These are phyloP conservation scores for Artibeus lituratus DNA, from an alignment of 2,797 vertebrate genomes.

Conservation along the genomic window DNA sequence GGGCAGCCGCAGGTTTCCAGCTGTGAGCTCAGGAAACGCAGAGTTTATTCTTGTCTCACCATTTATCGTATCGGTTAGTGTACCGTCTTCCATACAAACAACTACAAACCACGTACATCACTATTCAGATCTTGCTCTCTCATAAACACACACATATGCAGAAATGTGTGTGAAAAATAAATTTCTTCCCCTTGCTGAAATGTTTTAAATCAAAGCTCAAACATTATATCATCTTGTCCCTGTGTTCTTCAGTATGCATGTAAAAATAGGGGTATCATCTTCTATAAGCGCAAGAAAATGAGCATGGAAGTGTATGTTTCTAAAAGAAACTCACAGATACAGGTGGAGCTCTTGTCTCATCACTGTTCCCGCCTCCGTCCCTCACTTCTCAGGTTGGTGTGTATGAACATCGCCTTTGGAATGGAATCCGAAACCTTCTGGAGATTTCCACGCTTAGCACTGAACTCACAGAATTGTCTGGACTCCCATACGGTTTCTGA, in stretches of 20 bases:
- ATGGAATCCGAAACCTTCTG: neutral
- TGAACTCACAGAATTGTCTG: neutral
- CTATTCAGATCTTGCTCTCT: neutral
- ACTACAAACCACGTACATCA: neutral
- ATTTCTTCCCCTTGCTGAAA: neutral
- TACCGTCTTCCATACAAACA: neutral
- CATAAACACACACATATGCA: neutral
- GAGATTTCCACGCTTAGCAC: neutral
- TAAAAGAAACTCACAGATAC: neutral
- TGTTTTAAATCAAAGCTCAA: slow-evolving; percentile 1
- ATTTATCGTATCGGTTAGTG: no score
- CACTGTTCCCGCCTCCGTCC: neutral
- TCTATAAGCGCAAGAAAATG: neutral
- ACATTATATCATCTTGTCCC: neutral
- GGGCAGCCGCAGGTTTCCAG: neutral
- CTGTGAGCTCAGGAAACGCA: rapidly evolving
- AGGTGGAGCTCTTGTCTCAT: neutral
- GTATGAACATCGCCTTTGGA: neutral
- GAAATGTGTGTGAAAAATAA: neutral
- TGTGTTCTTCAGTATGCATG: neutral
- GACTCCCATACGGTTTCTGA: neutral
- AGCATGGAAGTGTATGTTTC: neutral
- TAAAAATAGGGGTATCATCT: neutral
- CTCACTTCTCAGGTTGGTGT: neutral
- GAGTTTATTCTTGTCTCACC: no score